These are phyloP conservation scores for Dasysyrphus albostriatus DNA, from an alignment of 2,888 invertebrate genomes.

Conservation along the genomic window DNA sequence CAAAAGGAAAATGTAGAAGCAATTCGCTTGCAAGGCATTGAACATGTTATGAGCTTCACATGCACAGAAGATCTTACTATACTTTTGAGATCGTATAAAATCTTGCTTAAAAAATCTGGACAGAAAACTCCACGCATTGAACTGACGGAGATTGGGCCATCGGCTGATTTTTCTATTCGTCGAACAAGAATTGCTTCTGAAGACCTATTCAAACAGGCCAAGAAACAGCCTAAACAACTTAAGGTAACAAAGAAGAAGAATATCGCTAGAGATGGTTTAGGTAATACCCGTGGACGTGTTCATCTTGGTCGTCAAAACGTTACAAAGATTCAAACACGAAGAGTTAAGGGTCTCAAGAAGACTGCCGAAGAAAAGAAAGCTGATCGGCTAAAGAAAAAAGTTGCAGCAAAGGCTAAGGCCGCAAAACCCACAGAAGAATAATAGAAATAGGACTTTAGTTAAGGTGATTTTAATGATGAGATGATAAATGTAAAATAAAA, in stretches of 20 bases:
- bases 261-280: conserved; percentile 93
- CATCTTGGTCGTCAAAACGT: conserved; percentile 97
- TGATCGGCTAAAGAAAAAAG: conserved; percentile 85
- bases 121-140: conserved; percentile 94
- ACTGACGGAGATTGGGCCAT: conserved; percentile 90
- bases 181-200: conserved; percentile 95
- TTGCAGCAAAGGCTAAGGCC: conserved; percentile 79
- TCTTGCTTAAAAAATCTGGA: conserved; percentile 95
- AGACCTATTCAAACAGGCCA: conserved; percentile 93
- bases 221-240: conserved; percentile 91
- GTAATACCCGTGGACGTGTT: conserved; percentile 94
- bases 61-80: conserved; percentile 91
- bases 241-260: conserved; percentile 95
- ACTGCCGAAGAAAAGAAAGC: conserved; percentile 88
- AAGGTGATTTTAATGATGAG: conserved; percentile 24
- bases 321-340: conserved; percentile 91
- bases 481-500: conserved; percentile 25
- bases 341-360: conserved; percentile 94
- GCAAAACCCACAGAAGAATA: conserved; percentile 77
- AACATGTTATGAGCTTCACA: conserved; percentile 96
- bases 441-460: conserved; percentile 38
- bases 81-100: conserved; percentile 91
- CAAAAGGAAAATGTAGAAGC: conserved; percentile 87
- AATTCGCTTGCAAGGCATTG: conserved; percentile 95
- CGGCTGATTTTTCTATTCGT: conserved; percentile 93